These are phyloP conservation scores for Tylochromis polylepis DNA, from an alignment of 2,113 vertebrate genomes.

Conservation along the genomic window DNA sequence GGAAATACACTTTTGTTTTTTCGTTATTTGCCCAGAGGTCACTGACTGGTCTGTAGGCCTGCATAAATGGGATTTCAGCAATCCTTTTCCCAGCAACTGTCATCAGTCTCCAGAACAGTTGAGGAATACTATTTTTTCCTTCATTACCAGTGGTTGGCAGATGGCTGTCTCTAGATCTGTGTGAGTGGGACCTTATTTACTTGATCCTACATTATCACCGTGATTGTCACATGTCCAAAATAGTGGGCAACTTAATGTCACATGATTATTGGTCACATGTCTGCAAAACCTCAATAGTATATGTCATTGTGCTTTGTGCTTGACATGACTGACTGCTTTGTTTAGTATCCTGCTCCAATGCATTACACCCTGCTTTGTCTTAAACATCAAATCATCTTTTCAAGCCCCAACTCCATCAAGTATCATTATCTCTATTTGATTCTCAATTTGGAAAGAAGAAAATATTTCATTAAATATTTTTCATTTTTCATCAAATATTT, in stretches of 20 bases:
- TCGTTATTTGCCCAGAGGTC: neutral
- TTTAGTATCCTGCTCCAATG: slow-evolving; percentile 11
- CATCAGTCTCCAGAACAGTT: neutral
- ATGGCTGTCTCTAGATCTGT: neutral
- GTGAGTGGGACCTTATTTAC: neutral
- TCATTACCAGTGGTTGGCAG: neutral
- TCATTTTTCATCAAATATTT: neutral
- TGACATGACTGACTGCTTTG: slow-evolving; percentile 51
- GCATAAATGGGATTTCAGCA: neutral
- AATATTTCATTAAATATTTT: neutral
- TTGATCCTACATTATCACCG: neutral
- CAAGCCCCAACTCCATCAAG: neutral
- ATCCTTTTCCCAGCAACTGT: neutral
- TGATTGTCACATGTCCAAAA: neutral
- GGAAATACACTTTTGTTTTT: neutral
- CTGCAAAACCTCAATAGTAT: neutral
- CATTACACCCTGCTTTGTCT: neutral
- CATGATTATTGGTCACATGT: neutral
- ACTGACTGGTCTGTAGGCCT: neutral
- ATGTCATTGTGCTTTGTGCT: neutral
- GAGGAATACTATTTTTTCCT: neutral
- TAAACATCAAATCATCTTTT: neutral
- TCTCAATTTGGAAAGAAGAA: neutral
- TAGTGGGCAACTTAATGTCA: neutral
- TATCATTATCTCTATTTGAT: neutral